Evolutionary conservation across 2,888 invertebrate species (phyloP).

Genomic region (Labia minor): DNA sequence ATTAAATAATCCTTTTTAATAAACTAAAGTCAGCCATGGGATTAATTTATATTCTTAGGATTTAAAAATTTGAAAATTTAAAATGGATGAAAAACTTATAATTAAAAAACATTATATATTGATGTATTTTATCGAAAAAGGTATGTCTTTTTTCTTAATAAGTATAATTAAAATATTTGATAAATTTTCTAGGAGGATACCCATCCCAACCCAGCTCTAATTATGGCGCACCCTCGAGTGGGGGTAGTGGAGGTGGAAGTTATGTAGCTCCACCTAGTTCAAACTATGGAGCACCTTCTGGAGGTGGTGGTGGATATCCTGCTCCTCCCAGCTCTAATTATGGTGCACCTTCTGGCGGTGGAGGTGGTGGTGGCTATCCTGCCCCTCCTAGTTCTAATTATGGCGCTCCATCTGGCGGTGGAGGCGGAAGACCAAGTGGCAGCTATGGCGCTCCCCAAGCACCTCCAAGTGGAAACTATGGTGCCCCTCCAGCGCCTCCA

Average conservation of each 20-base stretch:
- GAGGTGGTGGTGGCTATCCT: slow-evolving; percentile 23
- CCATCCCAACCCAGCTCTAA: slow-evolving; percentile 30
- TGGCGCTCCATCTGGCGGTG: slow-evolving; percentile 22
- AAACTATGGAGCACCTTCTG: slow-evolving; percentile 40
- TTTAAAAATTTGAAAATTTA: too few relatives aligned
- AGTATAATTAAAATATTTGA: too few relatives aligned
- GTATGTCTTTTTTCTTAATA: too few relatives aligned
- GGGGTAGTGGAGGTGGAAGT: slow-evolving; percentile 26
- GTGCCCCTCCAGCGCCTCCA: slow-evolving; percentile 16
- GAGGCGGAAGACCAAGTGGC: slow-evolving; percentile 18
- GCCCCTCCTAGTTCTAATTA: slow-evolving; percentile 21
- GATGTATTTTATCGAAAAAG: too few relatives aligned
- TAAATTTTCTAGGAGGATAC: slow-evolving; percentile 14
- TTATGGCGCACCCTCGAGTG: slow-evolving; percentile 39
- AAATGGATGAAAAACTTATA: too few relatives aligned
- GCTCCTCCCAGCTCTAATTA: slow-evolving; percentile 34
- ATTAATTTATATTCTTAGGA: too few relatives aligned
- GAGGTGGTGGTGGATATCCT: slow-evolving; percentile 26
- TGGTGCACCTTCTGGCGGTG: slow-evolving; percentile 36
- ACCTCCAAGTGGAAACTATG: slow-evolving; percentile 16
- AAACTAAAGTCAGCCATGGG: too few relatives aligned
- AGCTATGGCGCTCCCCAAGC: slow-evolving; percentile 16
- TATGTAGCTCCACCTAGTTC: slow-evolving; percentile 27
- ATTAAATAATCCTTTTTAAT: too few relatives aligned
- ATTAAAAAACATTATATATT: too few relatives aligned